Conservation (phyloP, 2,888 invertebrate genomes). For the Linnaemya vulpina region DNA sequence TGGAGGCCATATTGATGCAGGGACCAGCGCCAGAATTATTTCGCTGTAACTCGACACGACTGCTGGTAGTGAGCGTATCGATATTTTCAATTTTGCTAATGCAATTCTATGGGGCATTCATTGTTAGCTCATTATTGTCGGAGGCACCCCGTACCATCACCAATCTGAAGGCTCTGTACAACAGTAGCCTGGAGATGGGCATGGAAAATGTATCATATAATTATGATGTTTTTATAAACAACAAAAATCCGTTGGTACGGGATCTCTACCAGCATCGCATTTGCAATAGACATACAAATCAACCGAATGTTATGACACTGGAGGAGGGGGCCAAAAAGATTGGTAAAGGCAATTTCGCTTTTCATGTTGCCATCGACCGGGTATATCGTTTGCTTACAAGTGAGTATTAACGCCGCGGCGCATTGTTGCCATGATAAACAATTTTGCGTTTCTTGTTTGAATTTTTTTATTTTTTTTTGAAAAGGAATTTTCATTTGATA, state of each 20-base stretch:
- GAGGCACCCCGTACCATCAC: constrained; percentile 78
- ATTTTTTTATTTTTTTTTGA: too few relatives aligned
- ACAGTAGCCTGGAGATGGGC: constrained; percentile 79
- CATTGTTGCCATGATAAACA: too few relatives aligned
- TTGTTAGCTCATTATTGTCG: constrained; percentile 80
- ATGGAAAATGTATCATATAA: constrained; percentile 80
- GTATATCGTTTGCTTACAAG: constrained; percentile 76
- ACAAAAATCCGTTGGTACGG: constrained; percentile 75
- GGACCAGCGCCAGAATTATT: constrained; percentile 78
- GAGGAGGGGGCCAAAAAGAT: constrained; percentile 76
- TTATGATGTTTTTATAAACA: constrained; percentile 76
- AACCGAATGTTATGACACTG: constrained; percentile 76
- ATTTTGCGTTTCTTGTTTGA: too few relatives aligned
- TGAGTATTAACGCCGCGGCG: constrained; percentile 52
- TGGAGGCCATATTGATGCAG: constrained; percentile 80
- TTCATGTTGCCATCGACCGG: constrained; percentile 78
- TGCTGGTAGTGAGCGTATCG: constrained; percentile 76
- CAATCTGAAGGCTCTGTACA: constrained; percentile 76
- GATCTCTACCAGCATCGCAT: constrained; percentile 77
- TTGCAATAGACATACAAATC: constrained; percentile 71
- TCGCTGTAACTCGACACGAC: constrained; percentile 77
- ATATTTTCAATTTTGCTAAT: constrained; percentile 79
- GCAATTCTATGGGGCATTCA: constrained; percentile 81
- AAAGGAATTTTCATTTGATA: too few relatives aligned
- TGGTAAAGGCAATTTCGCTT: constrained; percentile 78